Conservation (phyloP, 2,113 vertebrate genomes). For the Clarias macrocephalus region DNA sequence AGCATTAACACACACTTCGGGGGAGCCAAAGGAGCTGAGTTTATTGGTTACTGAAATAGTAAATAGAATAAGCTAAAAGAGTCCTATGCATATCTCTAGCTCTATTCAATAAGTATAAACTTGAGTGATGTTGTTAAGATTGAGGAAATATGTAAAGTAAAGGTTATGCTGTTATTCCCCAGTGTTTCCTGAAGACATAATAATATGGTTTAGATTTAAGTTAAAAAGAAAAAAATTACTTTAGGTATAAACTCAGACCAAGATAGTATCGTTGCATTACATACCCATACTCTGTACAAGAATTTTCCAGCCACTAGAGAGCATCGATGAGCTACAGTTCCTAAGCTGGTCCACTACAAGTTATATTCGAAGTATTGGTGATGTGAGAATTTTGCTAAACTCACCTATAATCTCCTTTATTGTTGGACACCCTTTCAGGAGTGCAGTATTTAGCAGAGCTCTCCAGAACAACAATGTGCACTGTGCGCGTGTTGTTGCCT, state of each 20-base stretch:
- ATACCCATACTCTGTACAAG: neutral
- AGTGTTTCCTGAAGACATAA: neutral
- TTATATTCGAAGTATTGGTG: neutral
- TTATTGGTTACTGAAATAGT: no score
- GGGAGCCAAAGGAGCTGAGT: no score
- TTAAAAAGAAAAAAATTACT: neutral
- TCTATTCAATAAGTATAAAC: neutral
- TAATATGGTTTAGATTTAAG: neutral
- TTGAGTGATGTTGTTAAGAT: neutral
- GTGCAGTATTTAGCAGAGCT: conserved; percentile 92
- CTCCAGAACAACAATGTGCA: conserved; percentile 92
- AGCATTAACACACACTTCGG: no score
- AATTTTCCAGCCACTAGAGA: conserved; percentile 38
- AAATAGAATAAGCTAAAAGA: neutral
- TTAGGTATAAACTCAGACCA: neutral
- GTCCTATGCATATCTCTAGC: neutral
- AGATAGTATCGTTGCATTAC: neutral
- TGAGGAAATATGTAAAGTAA: neutral
- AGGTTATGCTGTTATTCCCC: neutral
- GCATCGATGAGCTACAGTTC: conserved; percentile 27
- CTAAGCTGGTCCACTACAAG: neutral
- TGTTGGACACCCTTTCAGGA: conserved; percentile 89
- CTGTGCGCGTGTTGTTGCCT: conserved; percentile 91
- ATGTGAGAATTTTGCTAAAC: conserved; percentile 48
- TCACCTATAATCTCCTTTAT: conserved; percentile 96